Conservation (phyloP, 2,888 invertebrate genomes). For the Bedellia somnulentella region DNA sequence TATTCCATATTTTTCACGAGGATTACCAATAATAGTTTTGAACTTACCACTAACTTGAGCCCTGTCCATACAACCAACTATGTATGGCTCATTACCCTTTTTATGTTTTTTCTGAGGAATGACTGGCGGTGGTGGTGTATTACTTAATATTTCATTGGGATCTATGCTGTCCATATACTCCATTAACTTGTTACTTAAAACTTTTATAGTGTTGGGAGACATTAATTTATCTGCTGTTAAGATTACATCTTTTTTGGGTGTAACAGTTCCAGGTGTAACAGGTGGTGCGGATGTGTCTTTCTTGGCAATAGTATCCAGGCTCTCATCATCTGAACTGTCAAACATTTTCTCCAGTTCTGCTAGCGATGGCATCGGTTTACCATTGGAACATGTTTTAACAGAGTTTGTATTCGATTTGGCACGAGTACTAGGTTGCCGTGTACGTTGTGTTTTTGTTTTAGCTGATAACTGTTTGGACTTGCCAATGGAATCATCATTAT, state of each 20-base stretch:
- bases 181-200: constrained; percentile 12
- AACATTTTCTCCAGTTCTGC: constrained; percentile 20
- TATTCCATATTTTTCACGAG: constrained; percentile 16
- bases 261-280: constrained; percentile 3
- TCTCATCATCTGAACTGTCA: constrained; percentile 13
- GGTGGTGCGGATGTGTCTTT: background rate
- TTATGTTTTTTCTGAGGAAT: constrained; percentile 15
- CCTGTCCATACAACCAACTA: constrained; percentile 19
- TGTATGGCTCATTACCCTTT: constrained; percentile 17
- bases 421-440: background rate
- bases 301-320: too few species aligned
- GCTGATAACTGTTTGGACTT: constrained; percentile 11
- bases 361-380: constrained; percentile 20
- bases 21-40: constrained; percentile 12
- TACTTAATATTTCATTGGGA: constrained; percentile 11
- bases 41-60: constrained; percentile 12
- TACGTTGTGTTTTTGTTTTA: constrained; percentile 5
- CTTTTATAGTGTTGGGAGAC: constrained; percentile 10
- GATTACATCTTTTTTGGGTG: constrained; percentile 4
- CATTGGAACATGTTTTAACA: constrained; percentile 12
- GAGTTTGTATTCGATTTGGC: background rate
- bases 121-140: constrained; percentile 12
- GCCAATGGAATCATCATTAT: too few species aligned
- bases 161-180: too few species aligned
- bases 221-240: constrained; percentile 3